phyloP scores from a whole-genome alignment of 2,113 vertebrate genomes.

The Brachyhypopomus gauderio region DNA sequence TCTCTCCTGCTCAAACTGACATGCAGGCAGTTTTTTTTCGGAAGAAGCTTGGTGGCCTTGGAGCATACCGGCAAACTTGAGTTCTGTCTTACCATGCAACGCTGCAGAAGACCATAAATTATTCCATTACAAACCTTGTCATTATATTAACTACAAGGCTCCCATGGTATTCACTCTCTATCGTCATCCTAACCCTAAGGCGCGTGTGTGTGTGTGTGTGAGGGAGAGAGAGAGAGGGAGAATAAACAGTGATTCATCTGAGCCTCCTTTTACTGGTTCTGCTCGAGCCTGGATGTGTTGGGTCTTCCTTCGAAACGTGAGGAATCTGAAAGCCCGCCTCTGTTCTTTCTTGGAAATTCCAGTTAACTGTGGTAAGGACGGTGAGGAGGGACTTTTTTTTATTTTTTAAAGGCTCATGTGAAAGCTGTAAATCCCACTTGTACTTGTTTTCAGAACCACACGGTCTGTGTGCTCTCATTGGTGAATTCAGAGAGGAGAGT shows the following conservation, averaged over 20 bases:
- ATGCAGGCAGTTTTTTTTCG: conserved; percentile 50
- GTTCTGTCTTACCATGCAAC: conserved; percentile 29
- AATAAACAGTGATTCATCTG: conserved; percentile 26
- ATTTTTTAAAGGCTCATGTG: not conserved
- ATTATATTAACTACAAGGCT: conserved; percentile 44
- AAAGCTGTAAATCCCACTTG: conserved; percentile 41
- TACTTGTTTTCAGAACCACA: conserved; percentile 21
- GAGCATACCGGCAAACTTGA: not conserved
- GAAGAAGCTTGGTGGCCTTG: not conserved
- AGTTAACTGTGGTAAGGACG: not conserved
- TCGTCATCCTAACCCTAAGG: conserved; percentile 22
- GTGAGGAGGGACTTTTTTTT: conserved; percentile 14
- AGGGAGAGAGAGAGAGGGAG: not conserved
- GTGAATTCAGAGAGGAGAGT: conserved; percentile 15
- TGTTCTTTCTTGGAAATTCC: conserved; percentile 27
- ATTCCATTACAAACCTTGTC: conserved; percentile 51
- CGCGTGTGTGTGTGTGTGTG: not conserved
- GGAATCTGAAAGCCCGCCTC: conserved; percentile 33
- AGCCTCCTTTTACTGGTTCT: not conserved
- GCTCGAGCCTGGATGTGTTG: not conserved
- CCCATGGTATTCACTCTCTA: conserved; percentile 33
- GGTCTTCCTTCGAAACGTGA: not conserved
- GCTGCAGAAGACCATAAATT: conserved; percentile 45
- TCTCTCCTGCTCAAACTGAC: conserved; percentile 54
- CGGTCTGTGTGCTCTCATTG: conserved; percentile 29